phyloP scores from a whole-genome alignment of 1,140 invertebrate species.

The Psilanteris sp. region DNA sequence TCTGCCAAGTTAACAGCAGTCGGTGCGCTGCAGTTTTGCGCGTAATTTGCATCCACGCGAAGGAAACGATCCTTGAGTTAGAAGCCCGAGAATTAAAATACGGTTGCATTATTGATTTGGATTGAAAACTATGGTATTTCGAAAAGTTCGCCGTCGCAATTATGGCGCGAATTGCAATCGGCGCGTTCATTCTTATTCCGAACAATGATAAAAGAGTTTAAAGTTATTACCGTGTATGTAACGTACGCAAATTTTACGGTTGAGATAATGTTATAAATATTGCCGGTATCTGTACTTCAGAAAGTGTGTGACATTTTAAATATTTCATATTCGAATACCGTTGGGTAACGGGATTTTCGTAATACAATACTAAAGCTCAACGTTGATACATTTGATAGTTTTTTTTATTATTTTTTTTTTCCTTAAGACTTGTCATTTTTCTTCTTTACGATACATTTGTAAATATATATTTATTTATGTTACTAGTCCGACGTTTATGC shows the following conservation, averaged over 20 bases:
- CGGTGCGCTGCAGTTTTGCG: too few relatives aligned
- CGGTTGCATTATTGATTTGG: too few relatives aligned
- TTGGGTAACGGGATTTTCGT: conserved; percentile 49
- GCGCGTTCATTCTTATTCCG: too few relatives aligned
- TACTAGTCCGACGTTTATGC: conserved; percentile 22
- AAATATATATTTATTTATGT: conserved; percentile 15
- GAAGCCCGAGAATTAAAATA: too few relatives aligned
- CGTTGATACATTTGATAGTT: conserved; percentile 40
- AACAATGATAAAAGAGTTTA: conserved; percentile 8
- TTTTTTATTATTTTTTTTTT: conserved; percentile 9
- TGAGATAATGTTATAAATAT: conserved; percentile 36
- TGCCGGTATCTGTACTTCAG: background rate
- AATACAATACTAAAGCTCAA: conserved; percentile 40
- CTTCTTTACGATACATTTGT: conserved; percentile 33
- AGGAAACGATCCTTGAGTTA: too few relatives aligned
- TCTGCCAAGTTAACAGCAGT: too few relatives aligned
- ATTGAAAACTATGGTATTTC: too few relatives aligned
- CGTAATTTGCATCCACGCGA: too few relatives aligned
- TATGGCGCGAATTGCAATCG: too few relatives aligned
- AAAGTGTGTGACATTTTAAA: conserved; percentile 45
- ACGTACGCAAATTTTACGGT: conserved; percentile 31
- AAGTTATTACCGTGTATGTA: conserved; percentile 20
- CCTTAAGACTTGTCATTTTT: conserved; percentile 35
- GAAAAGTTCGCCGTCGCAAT: too few relatives aligned
- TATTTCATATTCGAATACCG: conserved; percentile 48